phyloP scores from a whole-genome alignment of 2,797 vertebrate species.

The Ambastaia sidthimunki region DNA sequence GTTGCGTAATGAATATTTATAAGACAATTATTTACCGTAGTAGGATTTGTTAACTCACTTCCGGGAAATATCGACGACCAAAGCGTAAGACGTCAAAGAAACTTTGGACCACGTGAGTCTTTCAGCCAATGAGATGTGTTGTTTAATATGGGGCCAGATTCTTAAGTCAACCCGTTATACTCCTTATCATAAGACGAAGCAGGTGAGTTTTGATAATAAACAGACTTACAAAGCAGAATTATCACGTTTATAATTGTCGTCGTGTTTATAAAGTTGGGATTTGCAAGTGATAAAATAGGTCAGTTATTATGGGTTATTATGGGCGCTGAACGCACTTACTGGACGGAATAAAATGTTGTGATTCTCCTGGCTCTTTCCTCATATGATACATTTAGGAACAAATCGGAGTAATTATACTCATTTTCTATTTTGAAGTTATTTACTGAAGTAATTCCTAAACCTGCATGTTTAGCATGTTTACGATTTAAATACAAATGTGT shows the following conservation, averaged over 20 bases:
- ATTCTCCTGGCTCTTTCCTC: background rate
- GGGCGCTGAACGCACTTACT: background rate
- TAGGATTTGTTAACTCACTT: background rate
- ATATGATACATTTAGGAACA: background rate
- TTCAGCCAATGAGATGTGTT: slow-evolving; percentile 40
- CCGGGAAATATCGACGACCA: slow-evolving; percentile 2
- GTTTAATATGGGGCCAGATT: slow-evolving; percentile 32
- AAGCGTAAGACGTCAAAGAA: background rate
- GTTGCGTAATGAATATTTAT: slow-evolving; percentile 1
- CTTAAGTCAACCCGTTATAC: slow-evolving; percentile 11
- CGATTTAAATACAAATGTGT: too few species aligned
- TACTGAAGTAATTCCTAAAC: background rate
- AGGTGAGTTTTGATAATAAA: slow-evolving; percentile 20
- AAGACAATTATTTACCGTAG: background rate
- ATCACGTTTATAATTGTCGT: background rate
- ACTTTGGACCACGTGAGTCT: background rate
- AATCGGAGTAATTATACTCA: background rate
- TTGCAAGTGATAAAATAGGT: background rate
- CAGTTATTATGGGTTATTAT: background rate
- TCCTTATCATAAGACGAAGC: slow-evolving; percentile 11
- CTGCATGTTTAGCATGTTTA: too few species aligned
- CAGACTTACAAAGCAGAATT: background rate
- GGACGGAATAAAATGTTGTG: background rate
- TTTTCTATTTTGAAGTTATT: background rate
- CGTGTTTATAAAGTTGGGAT: background rate